Evolutionary conservation across 2,113 vertebrate species (phyloP), one percentile per base, ranked within the genome.

Genomic region (Canis aureus): DNA sequence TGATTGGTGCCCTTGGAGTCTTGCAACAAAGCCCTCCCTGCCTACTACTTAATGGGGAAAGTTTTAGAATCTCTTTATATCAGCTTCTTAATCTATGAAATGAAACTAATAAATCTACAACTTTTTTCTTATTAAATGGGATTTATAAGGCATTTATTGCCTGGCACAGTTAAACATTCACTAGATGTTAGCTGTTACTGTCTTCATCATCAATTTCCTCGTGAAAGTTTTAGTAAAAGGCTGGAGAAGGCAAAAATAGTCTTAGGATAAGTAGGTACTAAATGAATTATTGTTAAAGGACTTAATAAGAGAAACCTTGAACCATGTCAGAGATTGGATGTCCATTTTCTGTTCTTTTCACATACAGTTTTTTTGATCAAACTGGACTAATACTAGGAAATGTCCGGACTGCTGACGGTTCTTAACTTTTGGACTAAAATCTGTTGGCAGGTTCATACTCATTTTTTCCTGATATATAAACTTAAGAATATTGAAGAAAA

Each of bases 401-500:
- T 94, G 57, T 85, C 20, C 8, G 80, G 12, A 62, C 71, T 29
- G 55, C 62, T 96, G 81, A 51, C 80, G 55, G 76, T 62, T 78
- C 53, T 94, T 16, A 62, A 11, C 29, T 94, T 71, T 87, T 92
- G 43, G 38, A 76, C 19, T 85, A 49, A 94, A 81, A 86, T 97
- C n/a, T 89, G 27, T 92, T 78, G 66, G 2, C 16, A 94, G 5
- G 3, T 59, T 95, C 60, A n/a, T 25, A 13, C 8, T 89, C 85
- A 43, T n/a, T 83, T 95, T 67, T 85, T 94, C 94, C 20, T 94
- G 59, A 71, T 80, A 85, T 6, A 59, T 12, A 64, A 17, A 60
- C 13, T 83, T 96, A 17, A 73, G 84, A 96, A 86, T 86, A 73
- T 17, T 89, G 32, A 94, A 89, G 20, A 86, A 89, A 96, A 64